Base-by-base conservation (phyloP, 2,797 vertebrate species). In the Onychomys arenicola region DNA sequence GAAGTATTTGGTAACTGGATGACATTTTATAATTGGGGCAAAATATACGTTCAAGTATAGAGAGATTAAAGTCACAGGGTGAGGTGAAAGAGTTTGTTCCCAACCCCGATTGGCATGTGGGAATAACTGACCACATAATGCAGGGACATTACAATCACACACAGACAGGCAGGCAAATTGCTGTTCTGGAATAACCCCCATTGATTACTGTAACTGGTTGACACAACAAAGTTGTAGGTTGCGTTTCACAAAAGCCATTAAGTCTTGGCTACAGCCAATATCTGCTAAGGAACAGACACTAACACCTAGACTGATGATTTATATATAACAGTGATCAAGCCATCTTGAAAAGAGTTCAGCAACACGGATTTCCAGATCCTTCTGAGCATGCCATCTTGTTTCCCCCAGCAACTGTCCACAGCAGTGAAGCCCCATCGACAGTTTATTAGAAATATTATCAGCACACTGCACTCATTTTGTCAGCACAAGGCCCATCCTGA, bases 341-440 rank as follows among this genome's bases (percentile, higher is more conserved):
- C 40, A 6, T 29, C 88, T 71, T 92, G 52, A 69, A 84, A 69
- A 82, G 3, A 93, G 95, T 61, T 81, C 76, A 86, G 40, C 77
- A 65, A 37, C 2, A 46, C 73, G n/a, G 93, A 81, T 93, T 93
- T 95, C 21, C 37, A 93, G 92, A 90, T 90, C 49, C 90, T 40
- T 84, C 69, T 75, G 43, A 71, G 59, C 82, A 76, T 16, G 19
- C 84, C 12, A 69, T 25, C 73, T 81, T 52, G 25, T 55, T 57
- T 89, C 32, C 52, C 40, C 78, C 14, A 69, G 90, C 49, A 85
- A 91, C 37, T 16, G 17, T 85, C 78, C 37, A 27, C 2, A 69
- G n/a, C 23, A 32, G 23, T 86, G 67, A 92, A 89, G 49, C n/a
- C 86, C 43, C 49, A 89, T 23, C 82, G 63, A 40, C 6, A 93